A percentile compares a stretch with the other conserved stretches of the same genome.
Conservation (phyloP, 2,113 vertebrate genomes). For the Cinclus mexicanus region DNA sequence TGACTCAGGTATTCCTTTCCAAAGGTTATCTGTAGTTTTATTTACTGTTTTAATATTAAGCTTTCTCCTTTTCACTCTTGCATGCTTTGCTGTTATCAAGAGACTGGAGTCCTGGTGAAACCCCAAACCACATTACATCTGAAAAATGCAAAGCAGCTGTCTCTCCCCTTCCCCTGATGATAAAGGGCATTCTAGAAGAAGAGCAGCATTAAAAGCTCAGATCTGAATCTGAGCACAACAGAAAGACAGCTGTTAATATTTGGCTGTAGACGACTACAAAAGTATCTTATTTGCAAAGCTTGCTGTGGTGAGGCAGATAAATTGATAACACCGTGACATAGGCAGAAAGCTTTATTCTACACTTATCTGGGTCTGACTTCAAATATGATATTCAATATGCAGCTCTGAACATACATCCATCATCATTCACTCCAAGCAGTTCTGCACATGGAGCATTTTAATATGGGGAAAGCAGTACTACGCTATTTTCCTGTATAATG, state of each 20-base stretch:
- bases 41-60: constrained; percentile 21
- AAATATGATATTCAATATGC: constrained; percentile 38
- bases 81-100: constrained; percentile 27
- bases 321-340: constrained; percentile 35
- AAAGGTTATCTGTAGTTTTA: constrained; percentile 20
- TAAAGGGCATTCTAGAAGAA: constrained; percentile 58
- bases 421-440: constrained; percentile 44
- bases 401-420: constrained; percentile 51
- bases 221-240: constrained; percentile 51
- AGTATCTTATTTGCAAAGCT: constrained; percentile 70
- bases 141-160: constrained; percentile 40
- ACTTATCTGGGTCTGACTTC: constrained; percentile 35
- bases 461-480: constrained; percentile 8
- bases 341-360: constrained; percentile 39
- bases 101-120: constrained; percentile 11
- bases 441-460: constrained; percentile 48
- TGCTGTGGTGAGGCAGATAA: constrained; percentile 54
- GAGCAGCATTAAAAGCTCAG: constrained; percentile 39
- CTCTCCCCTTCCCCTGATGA: constrained; percentile 20
- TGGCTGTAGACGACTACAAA: constrained; percentile 43
- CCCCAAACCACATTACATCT: constrained; percentile 2
- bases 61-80: neutral
- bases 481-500: constrained; percentile 11
- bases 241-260: constrained; percentile 68
- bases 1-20: constrained; percentile 1